These are phyloP conservation scores for Neomonachus schauinslandi DNA, from an alignment of 2,113 vertebrate genomes.

Conservation along the genomic window DNA sequence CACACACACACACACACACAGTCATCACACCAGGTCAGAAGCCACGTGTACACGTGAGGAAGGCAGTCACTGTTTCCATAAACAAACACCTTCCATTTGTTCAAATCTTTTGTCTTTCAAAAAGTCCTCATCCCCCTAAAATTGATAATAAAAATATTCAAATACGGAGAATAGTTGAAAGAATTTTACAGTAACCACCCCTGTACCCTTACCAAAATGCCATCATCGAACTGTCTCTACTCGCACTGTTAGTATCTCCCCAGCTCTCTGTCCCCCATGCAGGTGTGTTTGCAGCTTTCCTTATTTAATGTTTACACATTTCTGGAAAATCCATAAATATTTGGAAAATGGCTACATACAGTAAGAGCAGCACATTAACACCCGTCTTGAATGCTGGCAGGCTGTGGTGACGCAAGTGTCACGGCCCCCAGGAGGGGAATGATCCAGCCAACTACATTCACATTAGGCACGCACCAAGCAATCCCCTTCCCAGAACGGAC, in stretches of 20 bases:
- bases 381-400: neutral
- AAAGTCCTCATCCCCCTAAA: neutral
- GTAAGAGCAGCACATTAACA: neutral
- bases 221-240: no score
- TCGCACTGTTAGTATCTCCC: no score
- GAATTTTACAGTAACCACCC: neutral
- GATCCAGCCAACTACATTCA: accelerated
- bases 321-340: neutral
- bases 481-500: neutral
- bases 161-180: neutral
- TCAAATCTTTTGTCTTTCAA: accelerated
- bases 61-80: accelerated
- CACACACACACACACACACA: accelerated
- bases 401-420: neutral
- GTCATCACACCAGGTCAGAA: neutral
- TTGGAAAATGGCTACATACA: neutral
- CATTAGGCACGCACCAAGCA: accelerated
- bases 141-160: neutral
- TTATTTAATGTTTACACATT: neutral
- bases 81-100: neutral
- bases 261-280: neutral
- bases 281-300: neutral
- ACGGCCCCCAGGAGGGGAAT: neutral
- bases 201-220: no score
- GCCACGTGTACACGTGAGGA: neutral